phyloP scores from a whole-genome alignment of 2,888 invertebrate species.

The Trichacis sp. region DNA sequence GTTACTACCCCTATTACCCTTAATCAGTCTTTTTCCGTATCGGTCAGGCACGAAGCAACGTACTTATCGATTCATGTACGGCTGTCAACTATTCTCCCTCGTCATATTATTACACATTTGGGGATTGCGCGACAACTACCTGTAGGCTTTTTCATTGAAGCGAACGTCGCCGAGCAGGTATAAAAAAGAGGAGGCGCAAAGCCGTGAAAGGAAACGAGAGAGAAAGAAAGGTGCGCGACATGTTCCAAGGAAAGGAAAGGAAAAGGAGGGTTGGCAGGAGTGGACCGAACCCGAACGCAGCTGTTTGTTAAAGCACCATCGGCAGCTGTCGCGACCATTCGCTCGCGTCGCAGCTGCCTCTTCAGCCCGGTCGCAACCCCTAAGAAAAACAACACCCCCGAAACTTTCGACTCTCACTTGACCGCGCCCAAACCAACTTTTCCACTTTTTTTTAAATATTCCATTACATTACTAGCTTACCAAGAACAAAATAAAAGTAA shows the following conservation, averaged over 20 bases:
- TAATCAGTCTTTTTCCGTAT: no score
- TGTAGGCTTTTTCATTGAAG: background rate
- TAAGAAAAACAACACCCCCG: conserved; percentile 51
- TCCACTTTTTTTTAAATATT: conserved; percentile 16
- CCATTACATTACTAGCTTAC: conserved; percentile 6
- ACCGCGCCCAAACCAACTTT: conserved; percentile 21
- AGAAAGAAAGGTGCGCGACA: conserved; percentile 31
- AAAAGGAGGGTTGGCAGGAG: conserved; percentile 27
- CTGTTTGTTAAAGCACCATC: conserved; percentile 67
- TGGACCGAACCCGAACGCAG: conserved; percentile 52
- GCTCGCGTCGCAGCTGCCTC: conserved; percentile 62
- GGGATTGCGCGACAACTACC: background rate
- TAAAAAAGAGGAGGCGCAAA: background rate
- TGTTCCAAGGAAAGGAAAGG: conserved; percentile 8
- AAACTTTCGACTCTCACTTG: conserved; percentile 26
- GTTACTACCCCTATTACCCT: no score
- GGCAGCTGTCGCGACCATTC: conserved; percentile 60
- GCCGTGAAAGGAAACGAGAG: background rate
- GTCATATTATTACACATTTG: no score
- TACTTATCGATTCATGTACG: no score
- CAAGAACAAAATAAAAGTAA: background rate
- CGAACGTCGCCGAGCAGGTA: no score
- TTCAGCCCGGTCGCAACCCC: conserved; percentile 53
- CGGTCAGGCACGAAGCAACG: no score
- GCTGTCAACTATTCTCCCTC: no score